Evolutionary conservation across 2,113 vertebrate genomes (phyloP).

Genomic region (Saimiri boliviensis): DNA sequence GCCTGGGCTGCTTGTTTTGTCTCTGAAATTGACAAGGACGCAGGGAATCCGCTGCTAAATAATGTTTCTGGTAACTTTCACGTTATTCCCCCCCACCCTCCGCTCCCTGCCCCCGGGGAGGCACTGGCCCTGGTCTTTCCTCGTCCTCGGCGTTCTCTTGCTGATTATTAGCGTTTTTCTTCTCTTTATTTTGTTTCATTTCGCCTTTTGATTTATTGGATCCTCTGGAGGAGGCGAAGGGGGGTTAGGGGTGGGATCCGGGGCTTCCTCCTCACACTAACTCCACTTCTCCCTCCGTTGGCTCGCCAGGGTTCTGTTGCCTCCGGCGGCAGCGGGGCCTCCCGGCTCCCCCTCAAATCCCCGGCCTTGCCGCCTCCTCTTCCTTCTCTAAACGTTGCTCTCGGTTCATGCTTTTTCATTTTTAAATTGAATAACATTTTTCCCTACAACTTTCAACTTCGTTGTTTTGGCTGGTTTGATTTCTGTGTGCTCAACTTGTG

Average conservation of each 20-base stretch:
- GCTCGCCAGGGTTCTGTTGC: conserved; percentile 72
- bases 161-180: conserved; percentile 74
- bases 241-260: conserved; percentile 75
- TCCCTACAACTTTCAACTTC: conserved; percentile 61
- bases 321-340: conserved; percentile 75
- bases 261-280: conserved; percentile 74
- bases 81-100: conserved; percentile 80
- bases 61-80: conserved; percentile 97
- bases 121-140: conserved; percentile 63
- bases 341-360: conserved; percentile 55
- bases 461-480: conserved; percentile 73
- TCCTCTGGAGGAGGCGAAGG: conserved; percentile 71
- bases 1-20: conserved; percentile 82
- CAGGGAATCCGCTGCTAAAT: conserved; percentile 86
- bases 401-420: conserved; percentile 28
- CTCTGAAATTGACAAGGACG: conserved; percentile 87
- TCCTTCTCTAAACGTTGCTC: conserved; percentile 39
- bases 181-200: conserved; percentile 82
- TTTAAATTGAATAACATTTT: conserved; percentile 17
- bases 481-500: conserved; percentile 81
- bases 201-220: conserved; percentile 78
- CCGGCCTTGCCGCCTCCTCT: conserved; percentile 66
- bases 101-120: conserved; percentile 74
- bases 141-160: conserved; percentile 66
- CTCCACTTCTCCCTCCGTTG: conserved; percentile 78